Conservation (phyloP, 37 sponge, comb jelly and placozoan species). For the Ephydatia muelleri region DNA sequence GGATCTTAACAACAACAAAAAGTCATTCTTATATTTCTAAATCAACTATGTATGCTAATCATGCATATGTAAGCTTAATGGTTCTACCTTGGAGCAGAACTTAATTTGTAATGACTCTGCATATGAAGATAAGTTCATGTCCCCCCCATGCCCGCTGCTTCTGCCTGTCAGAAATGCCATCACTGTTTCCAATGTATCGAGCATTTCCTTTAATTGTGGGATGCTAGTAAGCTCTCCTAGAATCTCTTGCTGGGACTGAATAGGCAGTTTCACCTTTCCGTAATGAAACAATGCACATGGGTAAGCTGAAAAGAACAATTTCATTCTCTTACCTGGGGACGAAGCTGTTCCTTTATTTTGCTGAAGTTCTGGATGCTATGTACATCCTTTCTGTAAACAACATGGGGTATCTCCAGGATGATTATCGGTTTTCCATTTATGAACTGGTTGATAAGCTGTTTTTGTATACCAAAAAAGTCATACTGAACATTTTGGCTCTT, state of each 20-base stretch:
- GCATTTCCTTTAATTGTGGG: constrained; percentile 16
- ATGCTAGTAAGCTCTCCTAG: constrained; percentile 27
- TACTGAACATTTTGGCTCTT: constrained; percentile 53
- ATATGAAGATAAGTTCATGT: neutral
- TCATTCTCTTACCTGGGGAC: neutral
- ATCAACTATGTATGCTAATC: neutral
- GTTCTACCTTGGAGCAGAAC: neutral
- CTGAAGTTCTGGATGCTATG: constrained; percentile 30
- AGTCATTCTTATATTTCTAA: neutral
- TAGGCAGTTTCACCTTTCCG: constrained; percentile 27
- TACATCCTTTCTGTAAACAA: constrained; percentile 46
- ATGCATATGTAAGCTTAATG: no score
- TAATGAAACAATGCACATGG: neutral
- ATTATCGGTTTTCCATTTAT: constrained; percentile 62
- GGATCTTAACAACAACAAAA: constrained; percentile 6
- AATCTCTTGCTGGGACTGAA: constrained; percentile 34
- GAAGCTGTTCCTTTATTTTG: constrained; percentile 29
- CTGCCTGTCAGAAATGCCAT: constrained; percentile 53
- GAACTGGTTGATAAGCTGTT: constrained; percentile 63
- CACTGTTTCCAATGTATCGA: constrained; percentile 54
- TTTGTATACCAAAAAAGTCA: constrained; percentile 64
- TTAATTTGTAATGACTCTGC: constrained; percentile 4
- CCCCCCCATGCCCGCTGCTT: constrained; percentile 9
- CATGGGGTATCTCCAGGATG: constrained; percentile 46
- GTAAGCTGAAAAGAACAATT: neutral